Conservation (phyloP, 92 coral and sea anemone species). For the Parazoanthus swiftii region DNA sequence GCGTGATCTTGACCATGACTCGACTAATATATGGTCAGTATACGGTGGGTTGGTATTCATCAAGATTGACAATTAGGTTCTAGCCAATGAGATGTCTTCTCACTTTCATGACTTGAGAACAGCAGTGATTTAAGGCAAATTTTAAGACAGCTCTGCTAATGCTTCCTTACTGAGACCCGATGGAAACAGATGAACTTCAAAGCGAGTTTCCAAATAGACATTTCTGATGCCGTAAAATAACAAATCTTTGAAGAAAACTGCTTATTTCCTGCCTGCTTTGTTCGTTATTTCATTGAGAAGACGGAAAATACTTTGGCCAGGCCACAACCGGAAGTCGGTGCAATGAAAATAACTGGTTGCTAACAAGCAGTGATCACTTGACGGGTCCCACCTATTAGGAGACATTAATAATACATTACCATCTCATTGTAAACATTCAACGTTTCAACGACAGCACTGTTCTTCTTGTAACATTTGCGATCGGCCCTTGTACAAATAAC, state of each 20-base stretch:
- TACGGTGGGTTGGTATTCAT: neutral
- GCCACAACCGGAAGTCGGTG: constrained; percentile 2
- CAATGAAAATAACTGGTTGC: constrained; percentile 32
- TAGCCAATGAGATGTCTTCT: neutral
- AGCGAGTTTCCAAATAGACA: neutral
- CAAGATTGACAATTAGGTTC: constrained; percentile 1
- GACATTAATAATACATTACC: constrained; percentile 46
- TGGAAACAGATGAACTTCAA: neutral
- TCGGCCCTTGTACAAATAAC: neutral
- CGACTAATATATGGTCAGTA: neutral
- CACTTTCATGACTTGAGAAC: neutral
- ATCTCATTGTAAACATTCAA: constrained; percentile 28
- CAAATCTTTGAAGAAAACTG: neutral
- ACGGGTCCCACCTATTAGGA: constrained; percentile 56
- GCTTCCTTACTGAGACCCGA: neutral
- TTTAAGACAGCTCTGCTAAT: neutral
- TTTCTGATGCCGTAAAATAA: neutral
- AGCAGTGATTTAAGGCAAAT: neutral
- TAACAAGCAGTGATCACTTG: constrained; percentile 27
- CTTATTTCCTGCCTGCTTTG: no score
- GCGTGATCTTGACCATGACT: neutral
- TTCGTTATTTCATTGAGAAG: neutral
- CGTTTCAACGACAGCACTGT: constrained; percentile 21
- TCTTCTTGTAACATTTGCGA: neutral
- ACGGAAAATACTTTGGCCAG: neutral